A percentile compares a stretch with the other conserved stretches of the same genome.
Evolutionary conservation across 1,140 invertebrate species (phyloP).

Genomic region (Heliconius eleuchia): DNA sequence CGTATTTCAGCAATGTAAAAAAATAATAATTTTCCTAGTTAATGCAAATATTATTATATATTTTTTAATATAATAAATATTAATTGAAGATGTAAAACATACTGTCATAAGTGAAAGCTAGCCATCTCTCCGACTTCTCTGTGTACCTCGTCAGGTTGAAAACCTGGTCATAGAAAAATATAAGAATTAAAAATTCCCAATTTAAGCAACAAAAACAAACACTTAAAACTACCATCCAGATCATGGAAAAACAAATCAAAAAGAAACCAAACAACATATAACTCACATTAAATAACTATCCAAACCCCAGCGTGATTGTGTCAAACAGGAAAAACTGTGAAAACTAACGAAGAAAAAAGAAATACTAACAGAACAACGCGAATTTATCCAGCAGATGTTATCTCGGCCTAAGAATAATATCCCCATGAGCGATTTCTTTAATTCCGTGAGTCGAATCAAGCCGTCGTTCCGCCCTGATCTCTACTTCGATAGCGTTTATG

Average conservation of each 20-base stretch:
- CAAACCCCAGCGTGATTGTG: slow-evolving; percentile 32
- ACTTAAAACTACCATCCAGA: neutral
- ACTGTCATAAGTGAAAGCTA: neutral
- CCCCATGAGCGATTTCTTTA: slow-evolving; percentile 80
- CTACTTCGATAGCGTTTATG: slow-evolving; percentile 75
- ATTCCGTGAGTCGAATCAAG: slow-evolving; percentile 78
- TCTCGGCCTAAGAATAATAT: slow-evolving; percentile 74
- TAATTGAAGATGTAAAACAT: neutral
- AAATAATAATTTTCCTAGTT: too few relatives aligned
- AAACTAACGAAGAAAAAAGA: slow-evolving; percentile 43
- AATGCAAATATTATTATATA: too few relatives aligned
- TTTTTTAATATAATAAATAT: too few relatives aligned
- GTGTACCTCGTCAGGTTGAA: too few relatives aligned
- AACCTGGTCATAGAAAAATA: too few relatives aligned
- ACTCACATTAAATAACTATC: slow-evolving; percentile 21
- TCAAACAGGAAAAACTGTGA: slow-evolving; percentile 40
- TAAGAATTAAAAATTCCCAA: too few relatives aligned
- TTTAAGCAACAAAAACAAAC: too few relatives aligned
- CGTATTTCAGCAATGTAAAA: neutral
- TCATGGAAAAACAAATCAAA: slow-evolving; percentile 13
- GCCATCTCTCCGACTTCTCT: too few relatives aligned
- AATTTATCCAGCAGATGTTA: slow-evolving; percentile 74
- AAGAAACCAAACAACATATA: slow-evolving; percentile 26
- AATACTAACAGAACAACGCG: slow-evolving; percentile 54
- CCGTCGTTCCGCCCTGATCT: slow-evolving; percentile 77